Percentiles rank a stretch among this genome's conserved stretches.
These are phyloP conservation scores for Cephalotes varians DNA, from an alignment of 2,888 invertebrate species.

Conservation along the genomic window DNA sequence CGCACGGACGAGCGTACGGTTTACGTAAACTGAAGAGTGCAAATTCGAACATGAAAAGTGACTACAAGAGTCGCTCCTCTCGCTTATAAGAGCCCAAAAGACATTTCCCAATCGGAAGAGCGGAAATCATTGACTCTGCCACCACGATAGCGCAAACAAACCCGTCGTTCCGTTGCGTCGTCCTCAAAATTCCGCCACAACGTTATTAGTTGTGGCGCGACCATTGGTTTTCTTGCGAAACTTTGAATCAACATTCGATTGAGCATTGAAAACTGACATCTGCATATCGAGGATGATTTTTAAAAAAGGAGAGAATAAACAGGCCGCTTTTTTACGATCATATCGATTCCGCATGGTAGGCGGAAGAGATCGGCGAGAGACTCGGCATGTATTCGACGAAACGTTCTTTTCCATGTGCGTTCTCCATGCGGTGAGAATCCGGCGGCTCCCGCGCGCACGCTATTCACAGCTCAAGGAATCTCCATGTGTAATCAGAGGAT, in stretches of 20 bases:
- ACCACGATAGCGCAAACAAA: neutral
- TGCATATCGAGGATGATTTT: constrained; percentile 23
- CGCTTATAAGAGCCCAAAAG: neutral
- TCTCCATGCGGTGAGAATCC: neutral
- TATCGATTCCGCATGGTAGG: too few species aligned
- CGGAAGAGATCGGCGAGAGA: neutral
- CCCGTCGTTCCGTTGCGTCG: neutral
- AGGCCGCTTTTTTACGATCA: neutral
- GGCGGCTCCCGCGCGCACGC: neutral
- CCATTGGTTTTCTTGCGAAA: neutral
- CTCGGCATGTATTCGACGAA: neutral
- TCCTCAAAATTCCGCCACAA: neutral
- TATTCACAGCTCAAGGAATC: constrained; percentile 24
- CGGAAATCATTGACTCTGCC: constrained; percentile 3
- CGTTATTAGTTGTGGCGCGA: constrained; percentile 31
- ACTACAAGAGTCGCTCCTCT: neutral
- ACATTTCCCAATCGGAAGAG: constrained; percentile 1
- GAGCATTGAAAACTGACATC: constrained; percentile 23
- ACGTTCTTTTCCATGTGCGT: constrained; percentile 1
- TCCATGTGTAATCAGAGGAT: constrained; percentile 62
- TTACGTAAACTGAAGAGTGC: neutral
- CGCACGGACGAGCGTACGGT: neutral
- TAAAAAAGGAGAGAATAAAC: neutral
- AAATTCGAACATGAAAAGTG: constrained; percentile 38
- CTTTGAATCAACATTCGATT: constrained; percentile 34